Percentiles rank a stretch among this genome's conserved stretches.
Conservation (phyloP, 2,888 invertebrate species). For the Spodoptera picta region DNA sequence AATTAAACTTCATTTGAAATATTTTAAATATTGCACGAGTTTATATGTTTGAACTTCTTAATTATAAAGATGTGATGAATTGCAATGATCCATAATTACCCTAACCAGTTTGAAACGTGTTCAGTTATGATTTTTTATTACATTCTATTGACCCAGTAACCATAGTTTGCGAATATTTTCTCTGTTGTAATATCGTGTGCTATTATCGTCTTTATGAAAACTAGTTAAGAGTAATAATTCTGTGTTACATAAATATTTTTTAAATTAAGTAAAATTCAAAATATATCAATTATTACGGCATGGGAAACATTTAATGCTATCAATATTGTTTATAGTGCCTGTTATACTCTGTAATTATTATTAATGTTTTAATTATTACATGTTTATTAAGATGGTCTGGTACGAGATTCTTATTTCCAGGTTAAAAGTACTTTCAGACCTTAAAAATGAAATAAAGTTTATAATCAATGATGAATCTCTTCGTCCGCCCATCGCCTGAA, state of each 20-base stretch:
- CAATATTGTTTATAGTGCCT: no score
- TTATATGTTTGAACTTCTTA: no score
- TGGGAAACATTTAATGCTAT: no score
- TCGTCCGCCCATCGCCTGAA: constrained; percentile 72
- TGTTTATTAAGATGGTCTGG: no score
- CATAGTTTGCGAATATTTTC: constrained; percentile 33
- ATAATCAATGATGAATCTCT: constrained; percentile 38
- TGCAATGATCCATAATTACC: constrained; percentile 1
- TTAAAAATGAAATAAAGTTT: constrained; percentile 24
- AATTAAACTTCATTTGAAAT: no score
- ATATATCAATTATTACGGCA: no score
- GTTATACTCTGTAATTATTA: no score
- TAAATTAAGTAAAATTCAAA: no score
- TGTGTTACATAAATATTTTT: no score
- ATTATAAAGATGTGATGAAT: background rate
- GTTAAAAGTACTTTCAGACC: background rate
- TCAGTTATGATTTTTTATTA: constrained; percentile 29
- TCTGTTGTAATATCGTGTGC: constrained; percentile 25
- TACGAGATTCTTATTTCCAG: no score
- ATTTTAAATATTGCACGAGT: no score
- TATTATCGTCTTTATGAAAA: constrained; percentile 28
- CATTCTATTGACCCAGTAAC: constrained; percentile 63
- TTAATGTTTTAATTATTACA: no score
- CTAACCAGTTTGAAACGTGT: constrained; percentile 14
- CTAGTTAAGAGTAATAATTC: constrained; percentile 18